Percentiles rank a stretch among this genome's conserved stretches.
These are phyloP conservation scores for Drosophila colorata DNA, from an alignment of 2,888 invertebrate genomes.

Conservation along the genomic window DNA sequence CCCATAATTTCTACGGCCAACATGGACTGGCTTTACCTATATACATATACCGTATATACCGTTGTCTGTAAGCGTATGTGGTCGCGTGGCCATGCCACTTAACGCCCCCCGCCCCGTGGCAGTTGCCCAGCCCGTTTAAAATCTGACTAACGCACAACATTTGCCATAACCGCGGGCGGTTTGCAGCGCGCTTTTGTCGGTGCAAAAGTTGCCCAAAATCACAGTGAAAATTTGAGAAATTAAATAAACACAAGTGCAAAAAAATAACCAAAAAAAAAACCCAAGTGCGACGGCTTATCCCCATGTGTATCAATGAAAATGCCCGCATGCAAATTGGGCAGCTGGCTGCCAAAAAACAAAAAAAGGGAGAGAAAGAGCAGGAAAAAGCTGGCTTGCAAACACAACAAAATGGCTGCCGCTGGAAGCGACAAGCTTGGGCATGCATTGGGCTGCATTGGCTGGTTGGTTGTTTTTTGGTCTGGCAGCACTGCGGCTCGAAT, in stretches of 20 bases:
- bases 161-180: slow-evolving; percentile 72
- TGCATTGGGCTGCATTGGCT: slow-evolving; percentile 52
- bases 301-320: slow-evolving; percentile 60
- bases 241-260: slow-evolving; percentile 75
- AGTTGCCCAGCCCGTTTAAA: slow-evolving; percentile 58
- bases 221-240: slow-evolving; percentile 74
- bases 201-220: slow-evolving; percentile 55
- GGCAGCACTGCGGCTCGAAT: slow-evolving; percentile 17
- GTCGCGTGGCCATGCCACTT: slow-evolving; percentile 20
- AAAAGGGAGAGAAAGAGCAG: not conserved
- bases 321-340: slow-evolving; percentile 51
- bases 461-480: not conserved
- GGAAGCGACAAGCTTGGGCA: slow-evolving; percentile 64
- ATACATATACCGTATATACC: slow-evolving; percentile 9
- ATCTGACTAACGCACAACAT: slow-evolving; percentile 79
- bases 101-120: not conserved
- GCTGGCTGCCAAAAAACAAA: slow-evolving; percentile 5
- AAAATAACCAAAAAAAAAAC: slow-evolving; percentile 15
- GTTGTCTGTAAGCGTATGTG: slow-evolving; percentile 8
- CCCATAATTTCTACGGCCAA: slow-evolving; percentile 80
- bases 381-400: slow-evolving; percentile 56
- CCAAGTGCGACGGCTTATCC: not conserved
- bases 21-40: slow-evolving; percentile 41
- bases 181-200: slow-evolving; percentile 28
- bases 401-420: slow-evolving; percentile 70